phyloP scores from a whole-genome alignment of 2,888 invertebrate genomes.

The Lysandra coridon region DNA sequence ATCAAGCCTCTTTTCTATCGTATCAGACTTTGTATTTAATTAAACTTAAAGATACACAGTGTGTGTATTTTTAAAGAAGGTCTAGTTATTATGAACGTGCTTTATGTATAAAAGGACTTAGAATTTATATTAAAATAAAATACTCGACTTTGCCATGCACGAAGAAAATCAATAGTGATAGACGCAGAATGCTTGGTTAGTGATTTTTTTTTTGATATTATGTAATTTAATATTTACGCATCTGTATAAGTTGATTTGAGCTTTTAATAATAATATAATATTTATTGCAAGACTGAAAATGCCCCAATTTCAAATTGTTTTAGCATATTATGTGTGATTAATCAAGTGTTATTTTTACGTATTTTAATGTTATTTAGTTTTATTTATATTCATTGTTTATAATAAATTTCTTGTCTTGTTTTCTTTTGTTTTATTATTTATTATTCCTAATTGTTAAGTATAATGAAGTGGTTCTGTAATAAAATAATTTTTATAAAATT shows the following conservation, averaged over 20 bases:
- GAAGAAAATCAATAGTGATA: background rate
- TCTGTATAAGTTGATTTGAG: background rate
- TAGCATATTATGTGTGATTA: background rate
- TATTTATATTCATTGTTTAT: background rate
- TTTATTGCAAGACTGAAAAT: background rate
- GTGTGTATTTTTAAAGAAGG: too few species aligned
- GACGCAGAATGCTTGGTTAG: background rate
- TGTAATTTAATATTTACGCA: background rate
- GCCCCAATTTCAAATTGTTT: background rate
- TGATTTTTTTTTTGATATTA: background rate
- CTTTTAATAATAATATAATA: background rate
- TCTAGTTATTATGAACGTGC: too few species aligned
- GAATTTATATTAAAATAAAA: background rate
- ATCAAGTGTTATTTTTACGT: background rate
- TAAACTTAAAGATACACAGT: too few species aligned
- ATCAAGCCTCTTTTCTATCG: background rate
- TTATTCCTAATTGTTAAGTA: background rate
- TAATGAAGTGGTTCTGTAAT: too few species aligned
- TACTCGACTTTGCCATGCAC: background rate
- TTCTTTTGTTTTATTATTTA: background rate
- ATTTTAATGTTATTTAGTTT: slow-evolving; percentile 8
- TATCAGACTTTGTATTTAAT: background rate
- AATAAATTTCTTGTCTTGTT: background rate
- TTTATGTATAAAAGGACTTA: background rate
- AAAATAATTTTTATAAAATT: too few species aligned